Evolutionary conservation across 2,113 vertebrate species (phyloP), one percentile per base, ranked within the genome.

Genomic region (Tetrax tetrax): DNA sequence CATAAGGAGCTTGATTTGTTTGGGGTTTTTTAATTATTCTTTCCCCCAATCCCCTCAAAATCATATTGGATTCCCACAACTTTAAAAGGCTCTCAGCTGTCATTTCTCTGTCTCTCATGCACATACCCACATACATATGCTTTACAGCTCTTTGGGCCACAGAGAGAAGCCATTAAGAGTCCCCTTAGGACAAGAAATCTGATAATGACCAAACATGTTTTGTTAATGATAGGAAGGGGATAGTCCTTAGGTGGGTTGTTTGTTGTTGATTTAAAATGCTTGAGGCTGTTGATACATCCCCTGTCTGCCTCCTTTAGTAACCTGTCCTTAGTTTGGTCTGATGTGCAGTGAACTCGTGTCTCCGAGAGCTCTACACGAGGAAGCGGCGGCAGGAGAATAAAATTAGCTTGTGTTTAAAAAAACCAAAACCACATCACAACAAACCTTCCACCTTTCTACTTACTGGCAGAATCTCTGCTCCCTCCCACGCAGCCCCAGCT

Each of bases 311-410:
- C 14, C 6, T 54, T 33, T 65, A 54, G 29, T 35, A 72, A 60
- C 37, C 7, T 21, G 21, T 63, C 17, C 23, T 63, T 31, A 51
- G 16, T 27, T 6, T 6, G 12, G 6, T 45, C 24, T 80, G 15
- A 66, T 71, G 31, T 41, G 11, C 56, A 1, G 3, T 53, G n/a
- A 70, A 28, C 31, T 25, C 21, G 12, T 3, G 5, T 21, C 28
- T 77, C 23, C 0, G 0, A 74, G 75, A 83, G 21, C 27, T 75
- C 14, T 38, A 0, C 8, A 2, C 0, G 3, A 78, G 21, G n/a
- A 92, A 68, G 12, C 28, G 47, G 21, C 31, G 21, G 59, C 0
- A 1, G 38, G 21, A 89, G 48, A 78, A 70, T 43, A 54, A 89
- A 91, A 82, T 78, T 14, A 86, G 7, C 12, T 81, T 0, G 1